phyloP scores from a whole-genome alignment of 2,113 vertebrate genomes.

The Periophthalmodon schlosseri region DNA sequence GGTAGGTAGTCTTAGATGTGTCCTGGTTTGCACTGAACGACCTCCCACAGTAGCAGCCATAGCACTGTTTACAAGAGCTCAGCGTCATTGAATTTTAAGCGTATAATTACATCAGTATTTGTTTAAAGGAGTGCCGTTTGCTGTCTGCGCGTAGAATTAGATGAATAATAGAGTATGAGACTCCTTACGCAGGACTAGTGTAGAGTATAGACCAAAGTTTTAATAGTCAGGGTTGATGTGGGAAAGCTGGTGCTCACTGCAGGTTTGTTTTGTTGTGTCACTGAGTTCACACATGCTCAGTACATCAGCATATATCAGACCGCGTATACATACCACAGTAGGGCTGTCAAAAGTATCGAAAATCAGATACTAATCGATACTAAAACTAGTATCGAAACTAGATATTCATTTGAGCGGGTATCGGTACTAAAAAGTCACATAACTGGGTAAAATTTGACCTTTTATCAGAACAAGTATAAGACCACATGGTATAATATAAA shows the following conservation, averaged over 20 bases:
- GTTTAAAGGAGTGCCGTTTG: background rate
- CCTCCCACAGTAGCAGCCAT: background rate
- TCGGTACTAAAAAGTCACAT: no score
- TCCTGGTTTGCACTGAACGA: background rate
- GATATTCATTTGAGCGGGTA: no score
- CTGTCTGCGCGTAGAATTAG: background rate
- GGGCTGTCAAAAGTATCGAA: no score
- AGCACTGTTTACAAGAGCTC: background rate
- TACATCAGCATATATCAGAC: background rate
- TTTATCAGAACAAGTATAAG: no score
- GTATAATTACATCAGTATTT: background rate
- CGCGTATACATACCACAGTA: background rate
- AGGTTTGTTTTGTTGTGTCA: background rate
- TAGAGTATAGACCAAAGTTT: background rate
- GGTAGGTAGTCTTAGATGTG: no score
- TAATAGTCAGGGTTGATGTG: background rate
- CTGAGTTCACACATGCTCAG: slow-evolving; percentile 2
- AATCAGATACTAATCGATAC: no score
- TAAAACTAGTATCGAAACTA: no score
- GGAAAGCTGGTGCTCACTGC: background rate
- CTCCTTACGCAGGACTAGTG: background rate
- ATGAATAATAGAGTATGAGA: background rate
- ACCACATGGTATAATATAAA: no score
- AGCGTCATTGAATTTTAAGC: slow-evolving; percentile 1
- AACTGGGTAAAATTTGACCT: no score